Percentiles rank a stretch among this genome's conserved stretches.
Conservation (phyloP, 2,113 vertebrate genomes). For the Dasyornis broadbenti region DNA sequence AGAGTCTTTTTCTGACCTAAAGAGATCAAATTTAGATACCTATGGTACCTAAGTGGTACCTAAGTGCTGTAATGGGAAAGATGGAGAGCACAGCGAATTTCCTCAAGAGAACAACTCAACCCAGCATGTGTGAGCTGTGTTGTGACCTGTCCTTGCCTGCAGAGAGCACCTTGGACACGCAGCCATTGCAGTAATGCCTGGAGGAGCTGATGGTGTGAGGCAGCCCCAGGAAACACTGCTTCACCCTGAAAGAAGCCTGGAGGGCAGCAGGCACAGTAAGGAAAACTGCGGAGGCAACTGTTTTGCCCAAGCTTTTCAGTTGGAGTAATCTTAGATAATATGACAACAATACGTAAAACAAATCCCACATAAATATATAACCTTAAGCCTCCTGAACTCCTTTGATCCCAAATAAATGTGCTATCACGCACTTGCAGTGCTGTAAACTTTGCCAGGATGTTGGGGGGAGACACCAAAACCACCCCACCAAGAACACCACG, state of each 20-base stretch:
- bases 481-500: neutral
- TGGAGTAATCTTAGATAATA: neutral
- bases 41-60: neutral
- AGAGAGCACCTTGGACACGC: neutral
- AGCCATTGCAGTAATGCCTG: accelerated
- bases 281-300: accelerated
- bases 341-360: neutral
- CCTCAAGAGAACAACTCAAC: accelerated
- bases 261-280: neutral
- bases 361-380: neutral
- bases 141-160: neutral
- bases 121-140: neutral
- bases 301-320: neutral
- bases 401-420: neutral
- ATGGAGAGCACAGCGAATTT: accelerated
- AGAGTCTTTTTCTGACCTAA: neutral
- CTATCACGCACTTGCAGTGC: neutral
- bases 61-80: neutral
- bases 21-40: neutral
- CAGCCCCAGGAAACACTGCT: neutral
- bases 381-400: neutral
- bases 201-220: neutral
- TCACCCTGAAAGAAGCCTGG: neutral
- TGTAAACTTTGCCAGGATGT: neutral
- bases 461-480: neutral